Percentiles rank a stretch among this genome's conserved stretches.
Evolutionary conservation across 2,888 invertebrate species (phyloP).

Genomic region (Oeneis ivallda): DNA sequence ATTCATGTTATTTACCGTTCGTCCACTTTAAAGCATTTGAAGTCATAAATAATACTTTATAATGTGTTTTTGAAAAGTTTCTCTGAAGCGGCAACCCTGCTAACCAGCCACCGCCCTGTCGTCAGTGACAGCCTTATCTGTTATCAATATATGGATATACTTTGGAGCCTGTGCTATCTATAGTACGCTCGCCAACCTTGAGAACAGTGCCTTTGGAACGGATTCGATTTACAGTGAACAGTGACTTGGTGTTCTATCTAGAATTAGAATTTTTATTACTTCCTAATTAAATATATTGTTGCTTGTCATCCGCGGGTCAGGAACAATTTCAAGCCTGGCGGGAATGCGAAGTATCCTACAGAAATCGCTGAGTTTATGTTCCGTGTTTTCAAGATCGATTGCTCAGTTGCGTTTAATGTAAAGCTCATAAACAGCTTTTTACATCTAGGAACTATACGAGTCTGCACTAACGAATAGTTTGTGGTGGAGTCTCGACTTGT

Average conservation of each 20-base stretch:
- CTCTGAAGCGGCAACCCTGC: constrained; percentile 38
- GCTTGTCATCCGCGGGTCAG: constrained; percentile 32
- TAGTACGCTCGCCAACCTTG: constrained; percentile 49
- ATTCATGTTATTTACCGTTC: too few relatives aligned
- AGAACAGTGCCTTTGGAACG: constrained; percentile 39
- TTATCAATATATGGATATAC: constrained; percentile 77
- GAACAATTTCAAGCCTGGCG: constrained; percentile 20
- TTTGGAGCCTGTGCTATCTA: constrained; percentile 58
- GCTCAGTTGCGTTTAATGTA: neutral
- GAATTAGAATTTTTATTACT: constrained; percentile 40
- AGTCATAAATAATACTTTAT: neutral
- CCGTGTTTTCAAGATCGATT: constrained; percentile 35
- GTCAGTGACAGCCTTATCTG: constrained; percentile 75
- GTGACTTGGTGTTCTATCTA: constrained; percentile 35
- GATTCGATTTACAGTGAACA: constrained; percentile 39
- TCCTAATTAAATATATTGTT: constrained; percentile 40
- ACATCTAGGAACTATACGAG: neutral
- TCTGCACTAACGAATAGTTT: too few relatives aligned
- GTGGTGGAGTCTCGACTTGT: too few relatives aligned
- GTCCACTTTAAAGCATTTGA: neutral
- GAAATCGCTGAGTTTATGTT: constrained; percentile 34
- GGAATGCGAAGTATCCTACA: constrained; percentile 38
- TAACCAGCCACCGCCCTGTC: constrained; percentile 68
- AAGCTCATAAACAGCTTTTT: neutral
- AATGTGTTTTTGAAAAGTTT: too few relatives aligned